A percentile compares a stretch with the other conserved stretches of the same genome.
phyloP scores from a whole-genome alignment of 1,140 invertebrate genomes.

The Cephus cinctus region DNA sequence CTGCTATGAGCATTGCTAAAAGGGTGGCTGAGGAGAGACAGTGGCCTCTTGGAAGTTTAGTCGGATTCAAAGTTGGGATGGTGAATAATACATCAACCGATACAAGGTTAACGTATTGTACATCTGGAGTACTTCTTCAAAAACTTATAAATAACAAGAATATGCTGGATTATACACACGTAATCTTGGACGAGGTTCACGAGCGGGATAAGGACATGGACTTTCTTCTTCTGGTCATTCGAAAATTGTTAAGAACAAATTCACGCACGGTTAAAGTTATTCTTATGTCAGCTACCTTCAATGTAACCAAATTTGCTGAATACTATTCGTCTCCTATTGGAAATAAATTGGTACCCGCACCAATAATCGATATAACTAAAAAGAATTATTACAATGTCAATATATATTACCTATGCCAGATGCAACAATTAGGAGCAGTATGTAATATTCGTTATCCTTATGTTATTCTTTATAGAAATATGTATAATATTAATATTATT shows the following conservation, averaged over 20 bases:
- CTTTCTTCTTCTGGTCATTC: slow-evolving; percentile 86
- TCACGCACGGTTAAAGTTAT: slow-evolving; percentile 74
- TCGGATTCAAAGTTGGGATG: slow-evolving; percentile 82
- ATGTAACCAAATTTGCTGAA: slow-evolving; percentile 68
- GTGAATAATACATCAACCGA: slow-evolving; percentile 61
- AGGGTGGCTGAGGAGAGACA: slow-evolving; percentile 75
- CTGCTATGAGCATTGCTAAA: slow-evolving; percentile 79
- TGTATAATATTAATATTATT: slow-evolving; percentile 9
- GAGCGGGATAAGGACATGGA: slow-evolving; percentile 93
- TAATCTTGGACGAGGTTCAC: slow-evolving; percentile 95
- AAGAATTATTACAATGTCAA: slow-evolving; percentile 58
- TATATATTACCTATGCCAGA: slow-evolving; percentile 71
- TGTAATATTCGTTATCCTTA: slow-evolving; percentile 18
- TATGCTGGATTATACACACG: slow-evolving; percentile 74
- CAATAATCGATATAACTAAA: slow-evolving; percentile 60
- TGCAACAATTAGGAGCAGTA: slow-evolving; percentile 46
- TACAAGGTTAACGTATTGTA: slow-evolving; percentile 85
- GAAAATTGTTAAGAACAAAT: slow-evolving; percentile 74
- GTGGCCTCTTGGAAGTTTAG: slow-evolving; percentile 73
- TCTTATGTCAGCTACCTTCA: slow-evolving; percentile 87
- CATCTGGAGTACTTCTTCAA: slow-evolving; percentile 76
- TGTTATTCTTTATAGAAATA: slow-evolving; percentile 4
- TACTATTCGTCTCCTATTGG: slow-evolving; percentile 71
- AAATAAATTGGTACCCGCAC: slow-evolving; percentile 51
- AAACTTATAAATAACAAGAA: slow-evolving; percentile 68